These are phyloP conservation scores for Pardosa pseudoannulata DNA, from an alignment of 2,888 invertebrate species.

Conservation along the genomic window DNA sequence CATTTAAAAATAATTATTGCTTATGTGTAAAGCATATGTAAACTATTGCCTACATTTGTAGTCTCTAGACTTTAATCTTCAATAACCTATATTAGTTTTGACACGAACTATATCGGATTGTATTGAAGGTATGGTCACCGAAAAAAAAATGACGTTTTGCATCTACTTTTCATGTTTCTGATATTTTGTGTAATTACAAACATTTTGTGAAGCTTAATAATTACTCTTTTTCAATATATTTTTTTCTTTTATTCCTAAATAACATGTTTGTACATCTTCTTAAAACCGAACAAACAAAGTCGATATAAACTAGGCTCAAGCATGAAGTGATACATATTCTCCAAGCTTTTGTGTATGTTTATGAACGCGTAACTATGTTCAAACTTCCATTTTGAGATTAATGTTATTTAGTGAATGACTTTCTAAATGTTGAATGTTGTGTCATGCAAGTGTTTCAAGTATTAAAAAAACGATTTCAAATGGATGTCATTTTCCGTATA, in stretches of 20 bases:
- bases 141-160: no score
- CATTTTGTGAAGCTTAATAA: no score
- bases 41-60: no score
- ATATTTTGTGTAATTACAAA: no score
- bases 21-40: no score
- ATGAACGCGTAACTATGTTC: not conserved
- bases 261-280: not conserved
- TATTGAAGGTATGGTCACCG: no score
- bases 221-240: not conserved
- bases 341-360: not conserved
- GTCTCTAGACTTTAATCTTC: no score
- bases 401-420: not conserved
- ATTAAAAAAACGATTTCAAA: not conserved
- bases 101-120: no score
- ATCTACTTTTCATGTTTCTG: no score
- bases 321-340: slow-evolving; percentile 9
- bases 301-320: not conserved
- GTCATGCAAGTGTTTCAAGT: not conserved
- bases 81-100: no score
- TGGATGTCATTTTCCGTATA: not conserved
- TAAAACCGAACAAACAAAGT: not conserved
- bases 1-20: no score
- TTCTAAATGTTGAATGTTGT: not conserved
- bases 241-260: not conserved
- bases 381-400: not conserved